Conservation (phyloP, 2,888 invertebrate species). For the Congeria kusceri region DNA sequence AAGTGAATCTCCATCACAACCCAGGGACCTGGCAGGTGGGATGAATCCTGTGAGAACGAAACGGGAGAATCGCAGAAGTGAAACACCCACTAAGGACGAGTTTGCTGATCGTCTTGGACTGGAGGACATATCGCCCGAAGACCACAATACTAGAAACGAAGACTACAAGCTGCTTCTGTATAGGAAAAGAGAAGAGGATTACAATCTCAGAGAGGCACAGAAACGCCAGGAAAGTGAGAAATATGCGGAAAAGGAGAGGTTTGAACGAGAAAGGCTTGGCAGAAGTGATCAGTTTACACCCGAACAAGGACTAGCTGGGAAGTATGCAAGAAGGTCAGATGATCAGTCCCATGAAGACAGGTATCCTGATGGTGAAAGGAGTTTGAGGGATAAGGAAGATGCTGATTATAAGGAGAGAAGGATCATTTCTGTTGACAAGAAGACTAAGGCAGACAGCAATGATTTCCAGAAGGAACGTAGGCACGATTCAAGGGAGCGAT, state of each 20-base stretch:
- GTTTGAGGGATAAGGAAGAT: neutral
- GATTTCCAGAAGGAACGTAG: neutral
- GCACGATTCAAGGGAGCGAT: neutral
- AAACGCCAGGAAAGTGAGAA: too few relatives aligned
- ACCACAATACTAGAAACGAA: slow-evolving; percentile 16
- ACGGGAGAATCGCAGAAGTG: slow-evolving; percentile 10
- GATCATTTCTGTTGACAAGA: slow-evolving; percentile 33
- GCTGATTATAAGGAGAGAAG: slow-evolving; percentile 28
- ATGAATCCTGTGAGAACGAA: neutral
- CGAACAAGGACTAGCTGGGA: neutral
- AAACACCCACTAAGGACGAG: slow-evolving; percentile 56
- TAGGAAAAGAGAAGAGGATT: slow-evolving; percentile 12
- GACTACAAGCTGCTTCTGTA: slow-evolving; percentile 29
- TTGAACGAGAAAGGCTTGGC: too few relatives aligned
- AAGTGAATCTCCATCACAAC: slow-evolving; percentile 13
- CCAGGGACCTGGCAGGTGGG: neutral
- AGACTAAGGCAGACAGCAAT: neutral
- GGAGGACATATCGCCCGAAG: slow-evolving; percentile 58
- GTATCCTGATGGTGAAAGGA: neutral
- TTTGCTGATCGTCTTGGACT: slow-evolving; percentile 49
- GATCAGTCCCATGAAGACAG: neutral
- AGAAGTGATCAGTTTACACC: too few relatives aligned
- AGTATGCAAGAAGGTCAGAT: neutral
- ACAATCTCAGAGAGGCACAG: slow-evolving; percentile 11
- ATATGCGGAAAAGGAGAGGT: too few relatives aligned